phyloP scores from a whole-genome alignment of 1,140 invertebrate species.

The Sesamia nonagrioides region DNA sequence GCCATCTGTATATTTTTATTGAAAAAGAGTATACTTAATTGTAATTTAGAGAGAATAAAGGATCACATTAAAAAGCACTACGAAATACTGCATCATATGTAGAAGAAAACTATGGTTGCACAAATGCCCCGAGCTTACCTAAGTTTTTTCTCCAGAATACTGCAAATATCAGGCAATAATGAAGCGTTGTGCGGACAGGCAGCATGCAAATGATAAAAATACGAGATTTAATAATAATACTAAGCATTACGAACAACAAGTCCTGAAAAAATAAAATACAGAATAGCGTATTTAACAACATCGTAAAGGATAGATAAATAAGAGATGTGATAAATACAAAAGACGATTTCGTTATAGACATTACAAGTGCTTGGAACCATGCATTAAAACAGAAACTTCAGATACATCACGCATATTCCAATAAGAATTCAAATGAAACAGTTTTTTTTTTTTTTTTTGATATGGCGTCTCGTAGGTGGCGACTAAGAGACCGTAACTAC shows the following conservation, averaged over 20 bases:
- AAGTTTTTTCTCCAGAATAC: conserved; percentile 93
- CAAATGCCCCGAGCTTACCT: conserved; percentile 89
- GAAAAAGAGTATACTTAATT: neutral
- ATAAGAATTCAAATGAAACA: conserved; percentile 37
- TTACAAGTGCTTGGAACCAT: conserved; percentile 23
- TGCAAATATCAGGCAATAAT: conserved; percentile 87
- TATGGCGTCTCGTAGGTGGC: no score
- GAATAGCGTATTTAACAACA: conserved; percentile 33
- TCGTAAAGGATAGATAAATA: conserved; percentile 8
- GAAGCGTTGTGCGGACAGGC: conserved; percentile 86
- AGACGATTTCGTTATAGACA: neutral
- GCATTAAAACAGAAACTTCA: conserved; percentile 30
- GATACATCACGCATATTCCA: conserved; percentile 14
- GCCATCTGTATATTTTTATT: neutral
- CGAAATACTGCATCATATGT: conserved; percentile 24
- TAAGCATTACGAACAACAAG: conserved; percentile 60
- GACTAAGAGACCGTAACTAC: no score
- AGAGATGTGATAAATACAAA: conserved; percentile 22
- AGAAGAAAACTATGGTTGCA: conserved; percentile 27
- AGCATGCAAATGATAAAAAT: conserved; percentile 86
- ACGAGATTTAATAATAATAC: conserved; percentile 76
- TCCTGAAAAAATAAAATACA: conserved; percentile 35
- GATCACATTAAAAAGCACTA: conserved; percentile 39
- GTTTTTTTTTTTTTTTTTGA: no score
- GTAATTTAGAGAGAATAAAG: neutral